Base-by-base conservation (phyloP, 2,888 invertebrate genomes). In the Rhopalosiphum nymphaeae region DNA sequence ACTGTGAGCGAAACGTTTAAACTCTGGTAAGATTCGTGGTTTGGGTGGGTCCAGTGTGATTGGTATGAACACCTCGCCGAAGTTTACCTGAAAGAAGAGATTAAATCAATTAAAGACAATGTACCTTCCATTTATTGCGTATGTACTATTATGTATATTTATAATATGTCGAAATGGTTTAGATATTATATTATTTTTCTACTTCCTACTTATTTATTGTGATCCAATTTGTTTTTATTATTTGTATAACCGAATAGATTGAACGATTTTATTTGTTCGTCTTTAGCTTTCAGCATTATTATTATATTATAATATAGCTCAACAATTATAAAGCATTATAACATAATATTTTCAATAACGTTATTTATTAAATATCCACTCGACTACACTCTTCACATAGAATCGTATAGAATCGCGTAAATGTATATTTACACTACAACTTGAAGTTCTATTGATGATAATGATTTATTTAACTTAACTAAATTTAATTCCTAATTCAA, bases 1-100 rank as follows among this genome's bases (percentile, higher is more conserved):
- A 5, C 98, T 98, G 96, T 99, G 98, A 0, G 98, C 98, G 91
- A 98, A 96, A 85, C 98, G 97, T 95, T 98, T 97, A 96, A 99
- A 98, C 96, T 98, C 98, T 0, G 98, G 98, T 91, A 99, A 96
- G 9, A 98, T 97, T 67, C 98, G 96, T 0, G 98, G 97, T 95
- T 97, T 97, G 0, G 99, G 98, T 53, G 98, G 97, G 95, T 98
- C 98, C 92, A 98, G 96, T 93, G 97, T 97, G 10, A 97, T 96
- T 2, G 98, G 97, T 95, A 99, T 98, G 96, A 97, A 97, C 0
- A 99, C 97, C 95, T 98, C 98, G 7, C 98, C 98, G 95, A 98
- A 98, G 96, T 98, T 98, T 92, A 98, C 98, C 98, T 99, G 96
- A 1, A 96, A 92, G 7, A 25, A 78, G 21, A 78, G 36, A 78